Base-by-base conservation (phyloP, 2,888 invertebrate genomes). In the Hyppa rectilinea region DNA sequence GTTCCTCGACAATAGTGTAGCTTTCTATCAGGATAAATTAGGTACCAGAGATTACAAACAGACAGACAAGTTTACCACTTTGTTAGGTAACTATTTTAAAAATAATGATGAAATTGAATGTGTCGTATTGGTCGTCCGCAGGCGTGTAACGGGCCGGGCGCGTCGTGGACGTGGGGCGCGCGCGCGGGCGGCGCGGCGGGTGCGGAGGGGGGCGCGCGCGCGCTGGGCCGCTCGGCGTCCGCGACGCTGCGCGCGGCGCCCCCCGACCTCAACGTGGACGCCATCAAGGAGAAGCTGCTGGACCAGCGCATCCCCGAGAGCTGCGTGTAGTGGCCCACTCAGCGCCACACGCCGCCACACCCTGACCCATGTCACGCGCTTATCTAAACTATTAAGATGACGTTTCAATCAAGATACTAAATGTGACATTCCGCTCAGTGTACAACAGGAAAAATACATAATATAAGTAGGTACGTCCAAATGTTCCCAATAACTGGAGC, bases 261-360 rank as follows among this genome's bases (percentile, higher is more conserved):
- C 55, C 89, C 92, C 58, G 94, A 94, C 87, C 97, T 98, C 88
- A 65, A 98, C 94, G 98, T 98, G 69, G 97, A 98, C 92, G 98
- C 98, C 88, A 98, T 98, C 93, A 98, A 98, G 93, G 98, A 98
- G 93, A 97, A 98, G 90, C 97, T 98, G 78, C 98, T 98, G 96
- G 98, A 98, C 88, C 98, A 98, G 92, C 97, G 98, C 90, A 97
- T 98, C 90, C 98, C 98, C 55, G 98, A 98, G 94, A 98, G 98
- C 91, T 98, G 98, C 95, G 98, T 98, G 88, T 98, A 97, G 97
- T 88, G 73, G 70, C 62, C 31, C 26, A 55, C 50, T 3, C 17
- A 1, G 9, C 17, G 17, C 43, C 29, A 29, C 43, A 10, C 36
- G 6, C 62, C n/a, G 23, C 43, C 49, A 4, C 38, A 36, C 6